Evolutionary conservation across 2,888 invertebrate genomes (phyloP).

Genomic region (Cyrtodaria siliqua): DNA sequence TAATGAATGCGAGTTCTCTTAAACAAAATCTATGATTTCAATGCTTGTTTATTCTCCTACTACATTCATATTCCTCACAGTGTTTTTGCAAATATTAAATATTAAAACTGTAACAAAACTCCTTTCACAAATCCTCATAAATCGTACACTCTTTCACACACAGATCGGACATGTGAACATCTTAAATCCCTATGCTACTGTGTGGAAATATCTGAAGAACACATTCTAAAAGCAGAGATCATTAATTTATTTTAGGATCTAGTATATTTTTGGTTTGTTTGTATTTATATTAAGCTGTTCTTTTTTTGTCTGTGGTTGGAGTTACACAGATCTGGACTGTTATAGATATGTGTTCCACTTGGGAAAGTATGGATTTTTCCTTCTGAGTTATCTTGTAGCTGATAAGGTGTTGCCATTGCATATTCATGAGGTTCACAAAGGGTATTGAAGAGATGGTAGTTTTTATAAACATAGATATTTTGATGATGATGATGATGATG

Average conservation of each 20-base stretch:
- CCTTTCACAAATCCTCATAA: too few relatives aligned
- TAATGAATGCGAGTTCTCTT: too few relatives aligned
- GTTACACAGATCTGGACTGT: slow-evolving; percentile 2
- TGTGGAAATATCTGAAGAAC: neutral
- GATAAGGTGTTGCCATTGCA: neutral
- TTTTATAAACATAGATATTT: too few relatives aligned
- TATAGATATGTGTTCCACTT: slow-evolving; percentile 1
- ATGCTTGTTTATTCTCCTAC: too few relatives aligned
- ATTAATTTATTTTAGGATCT: slow-evolving; percentile 15
- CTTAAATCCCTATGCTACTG: too few relatives aligned
- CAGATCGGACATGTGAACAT: neutral
- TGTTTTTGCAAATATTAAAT: too few relatives aligned
- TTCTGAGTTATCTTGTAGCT: neutral
- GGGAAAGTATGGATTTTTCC: too few relatives aligned
- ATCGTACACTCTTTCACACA: neutral
- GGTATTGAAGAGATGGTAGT: neutral
- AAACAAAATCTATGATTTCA: too few relatives aligned
- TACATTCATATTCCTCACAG: too few relatives aligned
- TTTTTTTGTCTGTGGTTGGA: slow-evolving; percentile 4
- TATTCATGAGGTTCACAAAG: neutral
- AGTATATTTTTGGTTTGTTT: slow-evolving; percentile 20
- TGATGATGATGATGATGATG: too few relatives aligned
- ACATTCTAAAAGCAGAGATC: slow-evolving; percentile 9
- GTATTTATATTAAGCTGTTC: slow-evolving; percentile 15
- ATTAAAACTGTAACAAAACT: too few relatives aligned